phyloP scores from a whole-genome alignment of 2,888 invertebrate species.

The Troilus luridus region DNA sequence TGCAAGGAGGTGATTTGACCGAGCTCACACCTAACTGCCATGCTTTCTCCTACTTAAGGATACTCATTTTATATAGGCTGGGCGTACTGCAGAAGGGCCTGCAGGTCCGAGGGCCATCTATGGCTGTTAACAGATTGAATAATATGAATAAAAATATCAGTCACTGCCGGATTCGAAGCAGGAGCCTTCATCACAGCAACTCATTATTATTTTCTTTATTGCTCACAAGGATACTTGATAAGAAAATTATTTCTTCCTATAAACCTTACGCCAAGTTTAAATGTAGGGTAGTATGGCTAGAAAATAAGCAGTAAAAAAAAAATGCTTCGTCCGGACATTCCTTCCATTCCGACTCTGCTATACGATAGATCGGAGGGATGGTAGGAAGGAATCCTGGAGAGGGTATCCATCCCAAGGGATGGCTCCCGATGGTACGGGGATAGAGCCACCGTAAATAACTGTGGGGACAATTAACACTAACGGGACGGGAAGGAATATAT shows the following conservation, averaged over 20 bases:
- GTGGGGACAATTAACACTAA: slow-evolving; percentile 41
- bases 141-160: no score
- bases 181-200: no score
- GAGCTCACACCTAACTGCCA: no score
- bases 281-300: neutral
- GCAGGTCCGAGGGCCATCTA: no score
- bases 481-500: slow-evolving; percentile 28
- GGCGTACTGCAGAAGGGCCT: no score
- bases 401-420: neutral
- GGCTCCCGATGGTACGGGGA: neutral
- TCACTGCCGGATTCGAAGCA: no score
- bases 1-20: no score
- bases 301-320: neutral
- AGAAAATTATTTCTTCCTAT: neutral
- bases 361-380: neutral
- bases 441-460: slow-evolving; percentile 14
- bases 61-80: no score
- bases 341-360: neutral
- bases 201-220: neutral
- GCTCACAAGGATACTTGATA: neutral
- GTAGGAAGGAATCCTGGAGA: neutral
- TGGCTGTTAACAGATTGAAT: no score
- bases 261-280: neutral
- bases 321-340: neutral
- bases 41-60: no score